Evolutionary conservation across 2,113 vertebrate species (phyloP).

Genomic region (Athene noctua): DNA sequence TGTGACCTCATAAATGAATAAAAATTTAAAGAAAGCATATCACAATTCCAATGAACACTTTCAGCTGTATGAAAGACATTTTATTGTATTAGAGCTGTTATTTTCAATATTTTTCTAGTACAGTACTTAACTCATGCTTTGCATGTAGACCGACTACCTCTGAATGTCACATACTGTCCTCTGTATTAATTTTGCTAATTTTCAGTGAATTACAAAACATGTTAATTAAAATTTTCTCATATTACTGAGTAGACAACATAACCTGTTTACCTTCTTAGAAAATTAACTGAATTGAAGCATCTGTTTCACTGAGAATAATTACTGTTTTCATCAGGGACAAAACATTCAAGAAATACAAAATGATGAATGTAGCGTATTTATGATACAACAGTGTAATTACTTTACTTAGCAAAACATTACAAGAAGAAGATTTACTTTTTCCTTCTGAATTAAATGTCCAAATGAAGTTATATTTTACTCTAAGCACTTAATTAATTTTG

Average conservation of each 20-base stretch:
- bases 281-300: constrained; percentile 54
- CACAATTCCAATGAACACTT: neutral
- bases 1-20: neutral
- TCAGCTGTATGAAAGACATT: neutral
- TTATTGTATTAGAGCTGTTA: neutral
- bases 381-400: constrained; percentile 28
- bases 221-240: constrained; percentile 62
- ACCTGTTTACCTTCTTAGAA: constrained; percentile 55
- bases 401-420: constrained; percentile 31
- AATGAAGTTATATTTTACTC: neutral
- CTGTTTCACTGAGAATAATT: constrained; percentile 36
- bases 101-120: neutral
- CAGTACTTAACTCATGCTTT: neutral
- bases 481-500: constrained; percentile 21
- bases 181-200: neutral
- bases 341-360: constrained; percentile 15
- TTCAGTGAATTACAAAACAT: neutral
- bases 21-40: neutral
- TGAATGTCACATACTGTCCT: neutral
- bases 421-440: constrained; percentile 22
- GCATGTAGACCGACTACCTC: neutral
- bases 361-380: constrained; percentile 49
- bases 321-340: constrained; percentile 30
- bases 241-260: constrained; percentile 41
- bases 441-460: neutral